Base-by-base conservation (phyloP, 64 coral and sea anemone genomes). In the Stichodactyla mertensii region DNA sequence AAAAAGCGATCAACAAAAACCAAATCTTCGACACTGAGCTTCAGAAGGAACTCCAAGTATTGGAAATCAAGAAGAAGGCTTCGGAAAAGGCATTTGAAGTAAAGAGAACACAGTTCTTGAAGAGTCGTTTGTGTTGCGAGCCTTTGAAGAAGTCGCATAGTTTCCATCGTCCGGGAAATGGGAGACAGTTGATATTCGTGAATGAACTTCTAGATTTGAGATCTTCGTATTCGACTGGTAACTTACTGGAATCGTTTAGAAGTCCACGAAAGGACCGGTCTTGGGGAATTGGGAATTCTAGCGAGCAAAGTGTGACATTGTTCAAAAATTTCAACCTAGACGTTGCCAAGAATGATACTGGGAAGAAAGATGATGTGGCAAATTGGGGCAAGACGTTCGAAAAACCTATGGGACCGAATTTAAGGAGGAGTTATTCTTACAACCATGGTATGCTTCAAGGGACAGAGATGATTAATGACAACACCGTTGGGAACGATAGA, bases 31-130 rank as follows among this genome's bases (percentile, higher is more conserved):
- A 54, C 78, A 53, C 15, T 4, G 78, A 81, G 19, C 78, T 81
- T 18, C 16, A 81, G 78, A 81, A 81, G 54, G 78, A 81, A 22
- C 78, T 81, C 5, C 78, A 81, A 52, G 16, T 53, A 20, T 55
- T 81, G 15, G 78, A 81, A 16, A 15, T 52, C 7, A 81, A 81
- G 51, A 81, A 55, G n/a, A 81, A 81, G 19, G 36, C 78, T 2
- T 81, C 78, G 10, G 78, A 81, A 81, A 81, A 81, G 78, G 78
- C 78, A 16, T 81, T 81, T 55, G 78, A 81, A 20, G 16, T 54
- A 53, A 52, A 16, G 12, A 81, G 53, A 81, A 81, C 15, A 6
- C 78, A 81, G 53, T 81, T 81, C 78, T 20, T 81, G 15, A 23
- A 15, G 15, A 54, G 55, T 8, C 36, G 78, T 53, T 20, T 81